Evolutionary conservation across 2,888 invertebrate species (phyloP), one percentile per base, ranked within the genome.

Genomic region (Brenthis ino): DNA sequence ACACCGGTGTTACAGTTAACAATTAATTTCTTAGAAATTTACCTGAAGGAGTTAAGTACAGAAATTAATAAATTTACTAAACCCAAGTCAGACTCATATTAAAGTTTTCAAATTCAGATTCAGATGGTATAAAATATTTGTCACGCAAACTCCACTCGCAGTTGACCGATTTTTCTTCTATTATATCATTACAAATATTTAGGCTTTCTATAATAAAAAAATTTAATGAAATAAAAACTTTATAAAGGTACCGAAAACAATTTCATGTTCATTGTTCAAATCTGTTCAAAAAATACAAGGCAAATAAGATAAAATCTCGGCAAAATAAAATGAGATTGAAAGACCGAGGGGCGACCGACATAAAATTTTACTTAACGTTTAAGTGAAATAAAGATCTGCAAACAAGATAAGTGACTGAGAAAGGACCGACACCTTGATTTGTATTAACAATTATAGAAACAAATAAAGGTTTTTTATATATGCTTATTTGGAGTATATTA

Each of bases 381-480:
- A 68, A 68, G 58, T 68, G 68, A 65, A 65, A 68, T 55, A 64
- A 68, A 65, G 65, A 68, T 65, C 58, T 64, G 43, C 68, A 55
- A 65, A 65, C 60, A 6, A 68, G 68, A 68, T 68, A 65, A 65
- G 55, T 51, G 50, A 58, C 37, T 60, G 60, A 50, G 37, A 11
- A 54, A 58, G 16, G 47, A 3, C 51, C 12, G 58, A 51, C 57
- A 51, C 54, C 65, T 54, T 55, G 48, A n/a, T 28, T 51, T 51
- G 43, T 48, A 37, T 33, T 28, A 24, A 43, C 57, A 55, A 58
- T 61, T 37, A 33, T 48, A n/a, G 16, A 14, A 13, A 57, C 11
- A 20, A 20, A 16, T 54, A 4, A 12, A 11, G 20, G 11, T 43
- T 8, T 2, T 37, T 8, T 2, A 11, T 11, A 28, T 28, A 28